These are phyloP conservation scores for Poecilia picta DNA, from an alignment of 2,797 vertebrate species.

Conservation along the genomic window DNA sequence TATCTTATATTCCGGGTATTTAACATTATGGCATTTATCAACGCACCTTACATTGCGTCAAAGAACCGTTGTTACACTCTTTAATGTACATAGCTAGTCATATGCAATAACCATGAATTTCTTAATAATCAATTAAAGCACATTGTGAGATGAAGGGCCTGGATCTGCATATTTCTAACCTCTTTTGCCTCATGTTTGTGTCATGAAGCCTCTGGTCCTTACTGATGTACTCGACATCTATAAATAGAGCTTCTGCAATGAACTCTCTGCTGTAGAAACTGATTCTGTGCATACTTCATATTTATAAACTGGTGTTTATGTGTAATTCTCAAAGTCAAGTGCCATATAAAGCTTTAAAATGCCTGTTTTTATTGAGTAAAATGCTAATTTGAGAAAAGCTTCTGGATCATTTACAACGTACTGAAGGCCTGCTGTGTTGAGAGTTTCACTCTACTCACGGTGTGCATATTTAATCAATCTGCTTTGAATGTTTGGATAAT, in stretches of 20 bases:
- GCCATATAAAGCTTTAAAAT: constrained; percentile 56
- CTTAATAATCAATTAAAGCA: constrained; percentile 33
- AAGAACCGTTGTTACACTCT: constrained; percentile 38
- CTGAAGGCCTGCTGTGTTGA: constrained; percentile 23
- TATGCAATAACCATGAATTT: constrained; percentile 30
- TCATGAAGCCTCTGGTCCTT: constrained; percentile 20
- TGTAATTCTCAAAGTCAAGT: constrained; percentile 45
- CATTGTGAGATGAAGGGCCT: constrained; percentile 38
- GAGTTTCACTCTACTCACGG: constrained; percentile 17
- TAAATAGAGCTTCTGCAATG: constrained; percentile 6
- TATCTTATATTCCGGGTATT: constrained; percentile 29
- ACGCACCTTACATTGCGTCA: constrained; percentile 36
- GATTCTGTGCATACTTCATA: constrained; percentile 6
- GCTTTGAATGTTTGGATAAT: constrained; percentile 29
- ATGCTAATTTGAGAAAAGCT: not conserved
- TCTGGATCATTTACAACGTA: constrained; percentile 6
- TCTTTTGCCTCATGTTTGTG: constrained; percentile 47
- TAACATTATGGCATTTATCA: constrained; percentile 9
- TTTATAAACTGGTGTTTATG: not conserved
- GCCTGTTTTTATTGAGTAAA: constrained; percentile 1
- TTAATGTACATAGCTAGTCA: constrained; percentile 9
- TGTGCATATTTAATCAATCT: constrained; percentile 44
- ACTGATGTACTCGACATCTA: not conserved
- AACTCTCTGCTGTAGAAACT: constrained; percentile 21
- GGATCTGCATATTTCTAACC: constrained; percentile 28